phyloP scores from a whole-genome alignment of 2,113 vertebrate genomes.

The Phalacrocorax brasilianus region DNA sequence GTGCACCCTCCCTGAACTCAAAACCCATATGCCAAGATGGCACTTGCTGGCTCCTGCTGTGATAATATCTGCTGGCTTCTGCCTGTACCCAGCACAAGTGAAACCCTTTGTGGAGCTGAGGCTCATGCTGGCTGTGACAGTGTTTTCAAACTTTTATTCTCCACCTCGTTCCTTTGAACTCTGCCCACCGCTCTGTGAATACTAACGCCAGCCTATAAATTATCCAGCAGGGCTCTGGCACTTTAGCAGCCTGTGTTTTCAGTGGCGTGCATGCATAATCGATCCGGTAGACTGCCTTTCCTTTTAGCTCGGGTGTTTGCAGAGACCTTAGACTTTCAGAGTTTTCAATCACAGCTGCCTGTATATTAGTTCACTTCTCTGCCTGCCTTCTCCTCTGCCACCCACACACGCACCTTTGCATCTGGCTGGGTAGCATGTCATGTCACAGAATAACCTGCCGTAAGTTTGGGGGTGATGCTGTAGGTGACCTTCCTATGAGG shows the following conservation, averaged over 20 bases:
- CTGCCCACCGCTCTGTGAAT: constrained; percentile 61
- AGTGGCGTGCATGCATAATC: constrained; percentile 68
- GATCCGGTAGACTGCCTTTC: constrained; percentile 58
- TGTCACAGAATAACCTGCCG: not conserved
- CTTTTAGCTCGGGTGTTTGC: constrained; percentile 60
- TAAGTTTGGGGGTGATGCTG: not conserved
- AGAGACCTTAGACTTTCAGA: constrained; percentile 54
- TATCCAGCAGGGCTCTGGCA: constrained; percentile 69
- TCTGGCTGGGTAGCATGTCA: not conserved
- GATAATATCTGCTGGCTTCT: not conserved
- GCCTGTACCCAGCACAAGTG: not conserved
- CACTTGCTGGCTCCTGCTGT: not conserved
- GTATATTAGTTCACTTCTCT: not conserved
- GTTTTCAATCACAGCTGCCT: not conserved
- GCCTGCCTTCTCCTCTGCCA: not conserved
- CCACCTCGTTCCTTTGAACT: constrained; percentile 68
- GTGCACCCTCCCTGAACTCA: not conserved
- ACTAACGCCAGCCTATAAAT: constrained; percentile 69
- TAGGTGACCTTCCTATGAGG: not conserved
- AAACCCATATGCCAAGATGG: not conserved
- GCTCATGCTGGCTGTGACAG: not conserved
- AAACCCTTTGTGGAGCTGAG: not conserved
- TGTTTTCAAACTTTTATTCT: constrained; percentile 64
- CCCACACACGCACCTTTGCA: not conserved
- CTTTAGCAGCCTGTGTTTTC: constrained; percentile 59